A percentile compares a stretch with the other conserved stretches of the same genome.
phyloP scores from a whole-genome alignment of 2,113 vertebrate genomes.

The Vidua macroura region DNA sequence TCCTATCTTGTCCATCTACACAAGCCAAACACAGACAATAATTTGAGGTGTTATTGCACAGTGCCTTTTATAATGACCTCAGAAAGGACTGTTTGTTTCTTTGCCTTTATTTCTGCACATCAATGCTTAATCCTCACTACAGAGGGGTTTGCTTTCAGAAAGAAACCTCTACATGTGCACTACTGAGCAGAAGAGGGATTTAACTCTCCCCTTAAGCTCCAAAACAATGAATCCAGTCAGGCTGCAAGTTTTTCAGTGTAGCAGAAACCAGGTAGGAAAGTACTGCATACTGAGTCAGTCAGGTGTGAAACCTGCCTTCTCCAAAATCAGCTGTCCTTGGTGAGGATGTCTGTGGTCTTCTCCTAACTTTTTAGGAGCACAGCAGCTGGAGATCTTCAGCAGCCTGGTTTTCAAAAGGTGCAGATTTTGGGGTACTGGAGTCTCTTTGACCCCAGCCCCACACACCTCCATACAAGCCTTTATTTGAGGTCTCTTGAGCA shows the following conservation, averaged over 20 bases:
- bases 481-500: neutral
- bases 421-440: neutral
- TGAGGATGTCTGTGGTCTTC: neutral
- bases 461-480: neutral
- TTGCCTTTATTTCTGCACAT: neutral
- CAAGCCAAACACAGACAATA: neutral
- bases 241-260: neutral
- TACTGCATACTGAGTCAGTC: rapidly evolving
- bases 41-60: neutral
- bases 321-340: neutral
- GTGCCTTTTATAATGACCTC: neutral
- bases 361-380: neutral
- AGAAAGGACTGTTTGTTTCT: neutral
- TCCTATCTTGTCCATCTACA: neutral
- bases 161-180: neutral
- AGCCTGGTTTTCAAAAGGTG: neutral
- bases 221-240: neutral
- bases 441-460: neutral
- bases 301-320: neutral
- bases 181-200: neutral
- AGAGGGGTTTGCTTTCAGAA: neutral
- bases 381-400: neutral
- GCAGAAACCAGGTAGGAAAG: neutral
- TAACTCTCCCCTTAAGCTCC: neutral
- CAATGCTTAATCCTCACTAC: neutral